A percentile compares a stretch with the other conserved stretches of the same genome.
These are phyloP conservation scores for Pterobdella sp. DNA, from an alignment of 2,888 invertebrate species.

Conservation along the genomic window DNA sequence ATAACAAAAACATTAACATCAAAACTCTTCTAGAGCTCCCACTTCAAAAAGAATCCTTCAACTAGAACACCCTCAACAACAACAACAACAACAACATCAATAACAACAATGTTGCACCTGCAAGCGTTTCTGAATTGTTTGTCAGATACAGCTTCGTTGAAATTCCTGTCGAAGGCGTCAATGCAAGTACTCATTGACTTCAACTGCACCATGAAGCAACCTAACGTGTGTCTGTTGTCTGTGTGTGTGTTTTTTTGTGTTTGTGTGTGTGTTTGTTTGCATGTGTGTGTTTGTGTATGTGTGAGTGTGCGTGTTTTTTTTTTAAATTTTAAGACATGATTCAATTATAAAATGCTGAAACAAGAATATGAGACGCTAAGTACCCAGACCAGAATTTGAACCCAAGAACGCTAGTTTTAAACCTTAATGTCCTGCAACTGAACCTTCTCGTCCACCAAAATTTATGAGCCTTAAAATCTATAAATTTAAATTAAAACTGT, in stretches of 20 bases:
- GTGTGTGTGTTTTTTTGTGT: not conserved
- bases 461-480: no score
- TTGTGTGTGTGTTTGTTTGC: not conserved
- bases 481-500: no score
- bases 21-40: not conserved
- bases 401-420: no score
- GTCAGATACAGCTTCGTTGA: constrained; percentile 19
- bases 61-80: not conserved
- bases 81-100: not conserved
- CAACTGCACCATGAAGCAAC: constrained; percentile 27
- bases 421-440: no score
- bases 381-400: no score
- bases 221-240: constrained; percentile 14
- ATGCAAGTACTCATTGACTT: constrained; percentile 15
- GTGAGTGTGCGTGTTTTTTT: constrained; percentile 13
- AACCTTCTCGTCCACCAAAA: no score
- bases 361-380: no score
- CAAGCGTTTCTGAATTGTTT: constrained; percentile 27
- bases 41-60: not conserved
- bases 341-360: no score
- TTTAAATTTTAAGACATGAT: no score
- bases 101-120: constrained; percentile 11
- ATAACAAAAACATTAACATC: not conserved
- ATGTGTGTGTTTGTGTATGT: constrained; percentile 13
- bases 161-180: constrained; percentile 24